Percentiles rank a stretch among this genome's conserved stretches.
Evolutionary conservation across 2,113 vertebrate species (phyloP).

Genomic region (Tautogolabrus adspersus): DNA sequence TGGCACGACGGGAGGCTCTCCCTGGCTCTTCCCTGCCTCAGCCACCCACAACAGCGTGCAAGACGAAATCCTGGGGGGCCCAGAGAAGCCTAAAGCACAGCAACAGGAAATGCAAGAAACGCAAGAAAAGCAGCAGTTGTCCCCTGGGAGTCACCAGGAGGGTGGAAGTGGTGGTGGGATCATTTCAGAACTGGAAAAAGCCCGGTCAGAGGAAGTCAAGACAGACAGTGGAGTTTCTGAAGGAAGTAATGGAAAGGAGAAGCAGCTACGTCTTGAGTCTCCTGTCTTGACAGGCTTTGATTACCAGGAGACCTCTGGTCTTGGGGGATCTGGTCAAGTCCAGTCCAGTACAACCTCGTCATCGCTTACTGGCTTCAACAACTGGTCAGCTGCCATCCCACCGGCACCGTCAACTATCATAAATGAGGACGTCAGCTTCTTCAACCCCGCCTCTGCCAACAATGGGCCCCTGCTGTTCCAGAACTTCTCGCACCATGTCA

Average conservation of each 20-base stretch:
- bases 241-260: slow-evolving; percentile 92
- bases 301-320: slow-evolving; percentile 94
- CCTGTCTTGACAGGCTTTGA: slow-evolving; percentile 96
- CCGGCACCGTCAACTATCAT: slow-evolving; percentile 97
- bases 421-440: slow-evolving; percentile 98
- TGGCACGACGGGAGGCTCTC: slow-evolving; percentile 94
- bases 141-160: slow-evolving; percentile 92
- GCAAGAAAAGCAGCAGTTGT: slow-evolving; percentile 95
- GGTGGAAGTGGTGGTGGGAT: slow-evolving; percentile 84
- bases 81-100: slow-evolving; percentile 96
- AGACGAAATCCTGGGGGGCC: slow-evolving; percentile 96
- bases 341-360: slow-evolving; percentile 95
- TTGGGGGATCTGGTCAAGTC: slow-evolving; percentile 87
- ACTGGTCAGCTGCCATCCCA: slow-evolving; percentile 98
- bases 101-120: slow-evolving; percentile 97
- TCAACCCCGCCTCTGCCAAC: slow-evolving; percentile 95
- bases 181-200: slow-evolving; percentile 95
- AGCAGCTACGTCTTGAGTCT: slow-evolving; percentile 95
- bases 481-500: slow-evolving; percentile 99
- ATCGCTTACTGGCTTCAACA: slow-evolving; percentile 96
- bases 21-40: slow-evolving; percentile 97
- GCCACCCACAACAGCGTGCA: slow-evolving; percentile 95
- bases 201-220: slow-evolving; percentile 91
- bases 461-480: slow-evolving; percentile 98
- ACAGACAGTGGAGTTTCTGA: slow-evolving; percentile 90